phyloP scores from a whole-genome alignment of 1,140 invertebrate genomes.

The Drosophila nebulosa region DNA sequence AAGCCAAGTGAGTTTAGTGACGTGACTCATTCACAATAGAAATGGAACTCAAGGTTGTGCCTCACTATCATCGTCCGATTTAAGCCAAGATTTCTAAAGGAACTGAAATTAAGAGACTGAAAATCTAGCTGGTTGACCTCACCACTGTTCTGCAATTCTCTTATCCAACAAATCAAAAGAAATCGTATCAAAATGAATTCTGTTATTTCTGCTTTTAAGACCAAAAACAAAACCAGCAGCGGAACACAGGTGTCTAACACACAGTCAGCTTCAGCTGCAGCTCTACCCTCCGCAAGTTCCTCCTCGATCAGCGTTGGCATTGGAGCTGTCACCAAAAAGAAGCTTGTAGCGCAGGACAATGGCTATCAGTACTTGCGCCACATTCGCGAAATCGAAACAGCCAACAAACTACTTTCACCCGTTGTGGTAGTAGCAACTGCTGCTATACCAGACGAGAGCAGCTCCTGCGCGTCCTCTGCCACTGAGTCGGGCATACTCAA shows the following conservation, averaged over 20 bases:
- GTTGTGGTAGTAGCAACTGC: conserved; percentile 41
- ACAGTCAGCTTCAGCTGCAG: conserved; percentile 8
- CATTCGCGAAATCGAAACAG: conserved; percentile 79
- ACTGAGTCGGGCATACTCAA: conserved; percentile 24
- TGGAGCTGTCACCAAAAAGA: conserved; percentile 49
- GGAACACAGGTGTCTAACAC: conserved; percentile 18
- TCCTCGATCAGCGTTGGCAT: conserved; percentile 32
- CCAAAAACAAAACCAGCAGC: conserved; percentile 61
- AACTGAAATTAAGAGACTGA: background rate
- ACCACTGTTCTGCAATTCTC: background rate
- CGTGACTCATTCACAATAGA: conserved; percentile 2
- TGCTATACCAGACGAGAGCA: background rate
- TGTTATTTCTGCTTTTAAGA: conserved; percentile 80
- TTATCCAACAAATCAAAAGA: background rate
- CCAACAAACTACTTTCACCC: conserved; percentile 71
- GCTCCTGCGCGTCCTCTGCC: background rate
- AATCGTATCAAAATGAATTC: conserved; percentile 73
- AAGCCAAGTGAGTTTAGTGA: background rate
- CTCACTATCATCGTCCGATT: conserved; percentile 6
- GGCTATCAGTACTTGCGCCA: conserved; percentile 78
- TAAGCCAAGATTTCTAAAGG: background rate
- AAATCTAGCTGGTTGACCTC: background rate
- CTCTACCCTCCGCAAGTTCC: background rate
- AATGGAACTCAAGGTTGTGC: conserved; percentile 38
- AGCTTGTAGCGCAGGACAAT: conserved; percentile 64